Evolutionary conservation across 2,113 vertebrate species (phyloP).

Genomic region (Aix galericulata): DNA sequence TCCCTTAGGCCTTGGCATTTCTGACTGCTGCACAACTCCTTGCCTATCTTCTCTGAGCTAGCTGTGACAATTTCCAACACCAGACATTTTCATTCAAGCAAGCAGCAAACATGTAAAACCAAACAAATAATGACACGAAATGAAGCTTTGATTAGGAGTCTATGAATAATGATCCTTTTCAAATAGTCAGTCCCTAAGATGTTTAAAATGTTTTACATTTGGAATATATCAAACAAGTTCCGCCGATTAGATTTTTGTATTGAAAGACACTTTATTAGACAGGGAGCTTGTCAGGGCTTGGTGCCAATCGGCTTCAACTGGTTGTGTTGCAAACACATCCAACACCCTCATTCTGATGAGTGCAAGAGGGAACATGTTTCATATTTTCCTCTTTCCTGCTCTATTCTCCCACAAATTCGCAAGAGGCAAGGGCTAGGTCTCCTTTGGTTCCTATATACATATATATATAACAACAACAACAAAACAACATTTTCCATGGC

Average conservation of each 20-base stretch:
- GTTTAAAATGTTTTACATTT: slow-evolving; percentile 44
- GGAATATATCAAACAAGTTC: background rate
- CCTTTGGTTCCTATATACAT: background rate
- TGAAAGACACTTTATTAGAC: slow-evolving; percentile 35
- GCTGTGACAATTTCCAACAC: background rate
- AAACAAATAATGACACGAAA: slow-evolving; percentile 61
- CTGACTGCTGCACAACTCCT: background rate
- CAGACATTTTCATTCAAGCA: slow-evolving; percentile 58
- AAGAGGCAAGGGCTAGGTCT: background rate
- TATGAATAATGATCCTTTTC: slow-evolving; percentile 52
- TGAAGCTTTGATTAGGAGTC: slow-evolving; percentile 65
- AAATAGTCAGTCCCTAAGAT: slow-evolving; percentile 38
- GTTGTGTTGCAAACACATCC: slow-evolving; percentile 22
- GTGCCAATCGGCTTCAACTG: slow-evolving; percentile 19
- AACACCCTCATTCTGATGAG: background rate
- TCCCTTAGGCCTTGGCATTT: background rate
- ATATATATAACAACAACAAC: no score
- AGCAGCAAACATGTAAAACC: slow-evolving; percentile 57
- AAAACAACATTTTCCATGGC: background rate
- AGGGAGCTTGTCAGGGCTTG: slow-evolving; percentile 63
- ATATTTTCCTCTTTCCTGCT: slow-evolving; percentile 20
- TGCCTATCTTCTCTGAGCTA: background rate
- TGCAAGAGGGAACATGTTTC: slow-evolving; percentile 66
- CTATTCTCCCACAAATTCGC: background rate
- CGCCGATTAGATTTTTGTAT: background rate